Evolutionary conservation across 2,797 vertebrate genomes (phyloP).

Genomic region (Atherinosoma microstoma): DNA sequence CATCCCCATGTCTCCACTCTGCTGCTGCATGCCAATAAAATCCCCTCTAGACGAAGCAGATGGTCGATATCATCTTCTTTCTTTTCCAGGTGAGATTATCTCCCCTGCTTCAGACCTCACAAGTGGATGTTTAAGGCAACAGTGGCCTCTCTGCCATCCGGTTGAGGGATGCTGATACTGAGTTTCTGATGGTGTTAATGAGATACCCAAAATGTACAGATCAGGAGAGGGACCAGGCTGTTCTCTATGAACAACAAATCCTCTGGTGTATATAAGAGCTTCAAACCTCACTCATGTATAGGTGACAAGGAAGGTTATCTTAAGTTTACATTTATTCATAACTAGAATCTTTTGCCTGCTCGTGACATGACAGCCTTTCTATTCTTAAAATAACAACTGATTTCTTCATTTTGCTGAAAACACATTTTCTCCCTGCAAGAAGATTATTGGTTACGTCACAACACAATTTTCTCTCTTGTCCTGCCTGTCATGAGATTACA

Average conservation of each 20-base stretch:
- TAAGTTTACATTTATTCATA: background rate
- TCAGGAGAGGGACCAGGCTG: background rate
- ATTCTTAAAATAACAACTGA: conserved; percentile 36
- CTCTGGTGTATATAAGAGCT: background rate
- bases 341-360: background rate
- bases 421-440: conserved; percentile 57
- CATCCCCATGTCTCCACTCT: conserved; percentile 54
- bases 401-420: conserved; percentile 41
- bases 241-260: background rate
- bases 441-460: conserved; percentile 78
- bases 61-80: conserved; percentile 74
- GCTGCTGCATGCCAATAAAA: conserved; percentile 65
- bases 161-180: conserved; percentile 34
- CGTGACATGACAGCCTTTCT: conserved; percentile 13
- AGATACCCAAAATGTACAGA: conserved; percentile 8
- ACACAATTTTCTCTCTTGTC: conserved; percentile 69
- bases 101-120: conserved; percentile 39
- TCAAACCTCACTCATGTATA: background rate
- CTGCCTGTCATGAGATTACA: conserved; percentile 71
- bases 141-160: conserved; percentile 32
- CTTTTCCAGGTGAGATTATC: conserved; percentile 76
- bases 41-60: conserved; percentile 73
- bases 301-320: background rate
- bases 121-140: conserved; percentile 35
- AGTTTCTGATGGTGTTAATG: conserved; percentile 25